Base-by-base conservation (phyloP, 2,888 invertebrate genomes). In the Apocheima hispidaria region DNA sequence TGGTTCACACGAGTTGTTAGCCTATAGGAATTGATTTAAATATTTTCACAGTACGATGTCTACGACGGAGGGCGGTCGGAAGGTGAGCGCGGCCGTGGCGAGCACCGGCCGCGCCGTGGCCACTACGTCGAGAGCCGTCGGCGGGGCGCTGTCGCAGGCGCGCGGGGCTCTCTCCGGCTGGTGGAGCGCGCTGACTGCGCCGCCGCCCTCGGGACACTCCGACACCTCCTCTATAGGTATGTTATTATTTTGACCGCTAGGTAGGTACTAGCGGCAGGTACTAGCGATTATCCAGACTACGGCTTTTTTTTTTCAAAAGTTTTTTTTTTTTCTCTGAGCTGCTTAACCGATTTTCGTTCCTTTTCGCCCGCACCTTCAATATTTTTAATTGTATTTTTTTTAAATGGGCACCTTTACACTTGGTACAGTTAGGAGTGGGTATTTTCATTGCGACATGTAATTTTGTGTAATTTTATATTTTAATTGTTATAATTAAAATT, bases 31-130 rank as follows among this genome's bases (percentile, higher is more conserved):
- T n/a, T n/a, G n/a, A n/a, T n/a, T n/a, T n/a, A n/a, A n/a, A 7
- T 40, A 1, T 28, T 1, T 30, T 16, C 89, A 35, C 80, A 98
- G 98, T 81, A 97, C 98, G 18, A 98, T 99, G 96, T 98, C 98
- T 75, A 98, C 96, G 78, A 97, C 98, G 35, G 99, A 99, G 86
- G 96, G 98, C 71, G 98, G 98, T 0, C 94, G 98, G 55, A 98
- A 98, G 87, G 94, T 99, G 64, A 98, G 98, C 77, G 98, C 98
- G 81, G 98, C 98, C 0, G 97, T 99, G 84, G 96, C 96, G 53
- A 96, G 96, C 65, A 98, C 99, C 1, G 98, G 98, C 26, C 95
- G 97, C 77, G 98, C 97, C 28, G 98, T 99, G 49, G 97, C 92
- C 30, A 92, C 87, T 53, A 93, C 93, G 10, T 88, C 88, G 20